A percentile compares a stretch with the other conserved stretches of the same genome.
Conservation (phyloP, 2,888 invertebrate species). For the Syrphus vitripennis region DNA sequence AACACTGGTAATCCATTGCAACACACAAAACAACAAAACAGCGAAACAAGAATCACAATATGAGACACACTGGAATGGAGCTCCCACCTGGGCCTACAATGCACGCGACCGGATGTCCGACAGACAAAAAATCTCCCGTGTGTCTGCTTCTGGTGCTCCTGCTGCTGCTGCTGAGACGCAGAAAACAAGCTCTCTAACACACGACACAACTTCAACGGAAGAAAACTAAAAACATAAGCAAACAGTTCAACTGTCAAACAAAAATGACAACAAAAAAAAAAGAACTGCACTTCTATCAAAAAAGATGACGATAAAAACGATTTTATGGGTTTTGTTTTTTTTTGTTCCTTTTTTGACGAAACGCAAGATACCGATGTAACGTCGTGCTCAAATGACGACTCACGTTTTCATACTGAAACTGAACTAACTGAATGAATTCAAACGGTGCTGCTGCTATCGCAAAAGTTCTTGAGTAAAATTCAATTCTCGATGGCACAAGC, state of each 20-base stretch:
- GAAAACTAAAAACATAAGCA: constrained; percentile 7
- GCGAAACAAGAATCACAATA: constrained; percentile 18
- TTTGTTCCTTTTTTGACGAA: background rate
- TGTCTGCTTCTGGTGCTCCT: background rate
- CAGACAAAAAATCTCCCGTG: constrained; percentile 47
- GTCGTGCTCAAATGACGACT: constrained; percentile 26
- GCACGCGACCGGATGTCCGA: constrained; percentile 65
- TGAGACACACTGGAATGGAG: too few species aligned
- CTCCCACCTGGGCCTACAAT: constrained; percentile 54
- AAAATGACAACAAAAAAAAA: constrained; percentile 17
- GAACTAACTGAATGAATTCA: background rate
- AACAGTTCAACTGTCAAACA: background rate
- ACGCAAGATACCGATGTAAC: constrained; percentile 28
- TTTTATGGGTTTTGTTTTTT: background rate
- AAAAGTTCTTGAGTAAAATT: constrained; percentile 10
- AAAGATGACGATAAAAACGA: constrained; percentile 27
- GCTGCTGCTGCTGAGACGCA: background rate
- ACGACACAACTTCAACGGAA: background rate
- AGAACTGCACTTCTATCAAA: background rate
- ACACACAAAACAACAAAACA: background rate
- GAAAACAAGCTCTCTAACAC: constrained; percentile 7
- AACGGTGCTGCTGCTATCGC: constrained; percentile 47
- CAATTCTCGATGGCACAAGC: background rate
- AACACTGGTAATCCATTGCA: constrained; percentile 69
- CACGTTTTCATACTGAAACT: constrained; percentile 60